Evolutionary conservation across 2,113 vertebrate genomes (phyloP).

Genomic region (Chunga burmeisteri): DNA sequence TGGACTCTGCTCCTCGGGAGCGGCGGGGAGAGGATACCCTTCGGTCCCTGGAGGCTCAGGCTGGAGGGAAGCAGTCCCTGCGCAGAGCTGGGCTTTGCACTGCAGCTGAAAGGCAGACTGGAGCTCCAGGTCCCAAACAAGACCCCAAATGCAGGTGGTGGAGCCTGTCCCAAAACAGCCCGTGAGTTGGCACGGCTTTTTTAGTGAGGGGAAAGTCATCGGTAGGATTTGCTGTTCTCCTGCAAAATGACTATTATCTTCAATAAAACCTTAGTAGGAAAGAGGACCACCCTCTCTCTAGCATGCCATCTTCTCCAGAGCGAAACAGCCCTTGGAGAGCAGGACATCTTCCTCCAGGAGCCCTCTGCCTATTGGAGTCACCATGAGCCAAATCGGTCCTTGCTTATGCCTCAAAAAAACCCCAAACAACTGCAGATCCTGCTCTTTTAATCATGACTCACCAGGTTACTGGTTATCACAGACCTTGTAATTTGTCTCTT

Average conservation of each 20-base stretch:
- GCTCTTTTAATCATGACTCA: background rate
- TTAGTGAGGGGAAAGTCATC: background rate
- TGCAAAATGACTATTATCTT: background rate
- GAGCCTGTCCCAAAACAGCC: background rate
- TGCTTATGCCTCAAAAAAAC: background rate
- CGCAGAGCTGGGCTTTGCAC: background rate
- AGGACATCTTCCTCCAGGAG: background rate
- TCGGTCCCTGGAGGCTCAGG: rapidly evolving
- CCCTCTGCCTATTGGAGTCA: background rate
- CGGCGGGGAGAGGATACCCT: background rate
- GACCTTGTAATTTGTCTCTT: background rate
- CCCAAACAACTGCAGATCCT: background rate
- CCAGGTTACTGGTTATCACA: background rate
- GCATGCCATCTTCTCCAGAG: background rate
- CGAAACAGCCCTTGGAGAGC: background rate
- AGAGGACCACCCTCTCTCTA: background rate
- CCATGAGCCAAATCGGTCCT: background rate
- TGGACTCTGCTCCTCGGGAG: background rate
- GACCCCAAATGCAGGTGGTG: background rate
- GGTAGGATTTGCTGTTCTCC: background rate
- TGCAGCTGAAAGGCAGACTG: background rate
- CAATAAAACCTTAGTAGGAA: background rate
- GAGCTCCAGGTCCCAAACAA: background rate
- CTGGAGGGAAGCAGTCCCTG: background rate
- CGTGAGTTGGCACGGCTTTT: background rate